Base-by-base conservation (phyloP, 2,888 invertebrate species). In the Sarcophaga variegata region DNA sequence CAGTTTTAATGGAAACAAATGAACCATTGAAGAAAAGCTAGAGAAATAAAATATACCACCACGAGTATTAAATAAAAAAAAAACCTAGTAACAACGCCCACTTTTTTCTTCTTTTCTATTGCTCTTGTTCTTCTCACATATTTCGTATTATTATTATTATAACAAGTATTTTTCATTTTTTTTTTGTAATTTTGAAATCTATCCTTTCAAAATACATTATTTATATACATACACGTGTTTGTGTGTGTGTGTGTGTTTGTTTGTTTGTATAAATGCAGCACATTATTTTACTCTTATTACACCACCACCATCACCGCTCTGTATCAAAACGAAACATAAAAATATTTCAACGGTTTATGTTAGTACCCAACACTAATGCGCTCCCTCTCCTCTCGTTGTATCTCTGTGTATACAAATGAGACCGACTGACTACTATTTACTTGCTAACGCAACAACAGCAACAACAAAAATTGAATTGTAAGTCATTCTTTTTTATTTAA, bases 51-150 rank as follows among this genome's bases (percentile, higher is more conserved):
- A 83, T 37, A 5, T 27, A 37, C 37, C 37, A 37, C 37, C 37
- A 37, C 8, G 37, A 8, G 37, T 37, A 8, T 37, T 37, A 37
- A 8, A 37, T 10, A 37, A 10, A 71, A 47, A 64, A 72, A 22
- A 63, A 83, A 83, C 67, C 67, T 72, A 80, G 80, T 86, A 86
- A 83, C 86, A 86, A 86, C 86, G 83, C 86, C 86, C 83, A 86
- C 86, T 77, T 83, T 86, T 67, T 27, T 37, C 8, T 10, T 37
- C 8, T 10, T 37, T 37, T 37, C 37, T 37, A 8, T n/a, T 45
- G 10, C 17, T 45, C 12, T 70, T 70, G 20, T 70, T 70, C 22
- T 47, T 11, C 45, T 49, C 17, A 14, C 54, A 17, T 17, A 54
- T 12, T 54, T 54, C 5, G 17, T 54, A 54, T 54, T 54, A 54